Evolutionary conservation across 2,113 vertebrate species (phyloP).

Genomic region (Ptilorrhoa leucosticta): DNA sequence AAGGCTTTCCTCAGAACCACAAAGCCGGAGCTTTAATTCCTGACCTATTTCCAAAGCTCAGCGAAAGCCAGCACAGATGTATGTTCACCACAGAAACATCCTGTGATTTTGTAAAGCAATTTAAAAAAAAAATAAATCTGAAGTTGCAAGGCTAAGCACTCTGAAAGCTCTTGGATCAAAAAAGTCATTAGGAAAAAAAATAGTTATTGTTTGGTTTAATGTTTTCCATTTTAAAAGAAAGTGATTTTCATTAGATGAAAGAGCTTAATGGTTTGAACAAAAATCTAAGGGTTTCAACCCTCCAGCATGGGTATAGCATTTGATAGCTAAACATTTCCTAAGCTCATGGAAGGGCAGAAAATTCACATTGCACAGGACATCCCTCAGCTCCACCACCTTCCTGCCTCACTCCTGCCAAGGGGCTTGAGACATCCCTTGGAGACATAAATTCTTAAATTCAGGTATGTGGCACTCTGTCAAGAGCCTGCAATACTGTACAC

Average conservation of each 20-base stretch:
- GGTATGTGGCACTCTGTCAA: not conserved
- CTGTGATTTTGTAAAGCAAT: conserved; percentile 33
- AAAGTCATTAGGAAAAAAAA: not conserved
- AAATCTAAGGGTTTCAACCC: not conserved
- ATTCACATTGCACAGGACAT: not conserved
- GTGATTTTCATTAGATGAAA: not conserved
- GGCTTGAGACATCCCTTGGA: not conserved
- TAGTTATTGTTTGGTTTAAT: not conserved
- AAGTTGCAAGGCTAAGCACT: conserved; percentile 31
- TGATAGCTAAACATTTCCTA: not conserved
- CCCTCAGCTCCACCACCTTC: not conserved
- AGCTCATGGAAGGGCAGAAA: not conserved
- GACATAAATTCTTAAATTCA: not conserved
- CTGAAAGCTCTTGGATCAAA: conserved; percentile 1
- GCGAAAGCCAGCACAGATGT: conserved; percentile 51
- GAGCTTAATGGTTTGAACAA: not conserved
- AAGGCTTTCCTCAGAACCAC: conserved; percentile 44
- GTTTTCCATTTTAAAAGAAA: not conserved
- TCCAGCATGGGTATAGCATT: not conserved
- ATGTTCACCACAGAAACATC: conserved; percentile 35
- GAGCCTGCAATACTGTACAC: not conserved
- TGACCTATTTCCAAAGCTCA: conserved; percentile 66
- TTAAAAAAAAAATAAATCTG: not conserved
- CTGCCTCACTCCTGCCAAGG: not conserved
- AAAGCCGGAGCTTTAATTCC: conserved; percentile 57